Base-by-base conservation (phyloP, 2,888 invertebrate species). In the Philaethria dido region DNA sequence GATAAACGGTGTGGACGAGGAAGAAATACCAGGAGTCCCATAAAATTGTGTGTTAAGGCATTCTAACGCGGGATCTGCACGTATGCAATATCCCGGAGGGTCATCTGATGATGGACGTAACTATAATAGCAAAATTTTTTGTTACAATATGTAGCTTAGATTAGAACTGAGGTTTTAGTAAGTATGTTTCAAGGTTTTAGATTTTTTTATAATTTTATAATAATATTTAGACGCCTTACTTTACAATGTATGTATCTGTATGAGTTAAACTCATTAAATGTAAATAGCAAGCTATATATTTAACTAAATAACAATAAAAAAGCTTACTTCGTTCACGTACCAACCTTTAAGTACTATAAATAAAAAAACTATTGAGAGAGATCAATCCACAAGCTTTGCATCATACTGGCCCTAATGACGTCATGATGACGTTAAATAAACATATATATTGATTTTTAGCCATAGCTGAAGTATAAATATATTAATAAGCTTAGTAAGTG, bases 21-120 rank as follows among this genome's bases (percentile, higher is more conserved):
- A 79, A 0, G 83, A 81, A 13, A 81, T 78, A 1, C 85, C 88
- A 1, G 91, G 85, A 3, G 81, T 76, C 47, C 87, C 87, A 57
- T 85, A 91, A 66, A 86, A 92, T 69, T 92, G 91, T 69, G 83
- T 86, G 63, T 81, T 85, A 44, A 91, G 73, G 42, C 82, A 83
- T 44, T 90, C 89, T 14, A 92, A 70, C 0, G 84, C 81, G 1
- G 89, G 91, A 71, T 92, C 90, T 0, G 86, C 85, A 63, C 78
- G 78, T 57, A 92, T 91, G 68, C 88, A 89, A 62, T 75, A 84
- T 22, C 73, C 71, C 2, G 84, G 83, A 1, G 81, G 80, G 22
- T 84, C 78, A 0, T 80, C 78, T 8, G 76, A 57, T 11, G 83
- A 72, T 14, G 79, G 74, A 6, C 74, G 74, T 42, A 89, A 72